Percentiles rank a stretch among this genome's conserved stretches.
Conservation (phyloP, 1,140 invertebrate genomes). For the Delia radicum region DNA sequence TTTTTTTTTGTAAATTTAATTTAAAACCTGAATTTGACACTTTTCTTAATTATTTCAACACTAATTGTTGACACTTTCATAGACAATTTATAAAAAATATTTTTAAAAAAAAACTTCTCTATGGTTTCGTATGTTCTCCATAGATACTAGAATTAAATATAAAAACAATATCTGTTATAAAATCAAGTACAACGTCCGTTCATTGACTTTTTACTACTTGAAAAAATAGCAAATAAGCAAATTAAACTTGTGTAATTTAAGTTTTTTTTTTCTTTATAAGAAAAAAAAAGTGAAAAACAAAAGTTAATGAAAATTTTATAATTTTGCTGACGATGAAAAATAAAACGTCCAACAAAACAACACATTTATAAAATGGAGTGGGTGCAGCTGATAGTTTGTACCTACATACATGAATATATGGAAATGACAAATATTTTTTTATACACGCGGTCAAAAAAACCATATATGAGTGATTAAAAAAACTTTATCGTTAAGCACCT, state of each 20-base stretch:
- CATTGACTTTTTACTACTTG: background rate
- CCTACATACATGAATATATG: background rate
- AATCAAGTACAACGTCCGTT: slow-evolving; percentile 1
- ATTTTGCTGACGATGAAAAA: background rate
- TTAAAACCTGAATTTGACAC: no score
- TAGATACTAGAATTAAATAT: background rate
- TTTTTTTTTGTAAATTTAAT: no score
- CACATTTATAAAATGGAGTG: background rate
- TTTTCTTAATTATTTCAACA: no score
- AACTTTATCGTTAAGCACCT: background rate
- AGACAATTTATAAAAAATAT: no score
- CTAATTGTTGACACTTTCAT: no score
- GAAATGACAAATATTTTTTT: background rate
- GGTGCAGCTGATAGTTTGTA: background rate
- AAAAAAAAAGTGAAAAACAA: background rate
- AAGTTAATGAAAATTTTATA: background rate
- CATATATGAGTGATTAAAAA: background rate
- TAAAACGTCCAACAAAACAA: background rate
- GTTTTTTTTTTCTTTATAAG: background rate
- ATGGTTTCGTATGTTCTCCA: no score
- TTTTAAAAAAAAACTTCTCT: no score
- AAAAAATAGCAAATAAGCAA: slow-evolving; percentile 3
- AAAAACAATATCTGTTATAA: background rate
- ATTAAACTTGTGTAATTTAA: slow-evolving; percentile 18
- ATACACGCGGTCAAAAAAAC: background rate